These are phyloP conservation scores for Ostrea edulis DNA, from an alignment of 1,140 invertebrate species.

Conservation along the genomic window DNA sequence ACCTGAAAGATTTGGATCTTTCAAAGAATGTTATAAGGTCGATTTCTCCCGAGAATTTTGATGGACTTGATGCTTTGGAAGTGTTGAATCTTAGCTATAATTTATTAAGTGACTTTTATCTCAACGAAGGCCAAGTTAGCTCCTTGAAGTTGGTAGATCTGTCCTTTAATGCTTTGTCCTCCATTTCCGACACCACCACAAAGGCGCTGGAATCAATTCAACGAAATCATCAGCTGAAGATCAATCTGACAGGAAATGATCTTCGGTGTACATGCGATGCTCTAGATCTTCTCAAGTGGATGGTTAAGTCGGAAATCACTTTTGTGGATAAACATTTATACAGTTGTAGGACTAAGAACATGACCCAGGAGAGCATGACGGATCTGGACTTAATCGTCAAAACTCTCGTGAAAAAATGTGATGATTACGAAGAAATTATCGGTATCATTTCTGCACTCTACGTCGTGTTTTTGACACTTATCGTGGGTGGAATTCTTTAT, in stretches of 20 bases:
- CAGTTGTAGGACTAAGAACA: neutral
- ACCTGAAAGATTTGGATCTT: constrained; percentile 10
- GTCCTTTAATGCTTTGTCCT: constrained; percentile 14
- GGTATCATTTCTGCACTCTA: neutral
- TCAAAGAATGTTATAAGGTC: constrained; percentile 18
- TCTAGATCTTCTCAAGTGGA: constrained; percentile 33
- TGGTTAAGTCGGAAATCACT: too few species aligned
- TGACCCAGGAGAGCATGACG: too few species aligned
- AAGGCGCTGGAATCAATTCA: neutral
- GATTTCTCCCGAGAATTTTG: neutral
- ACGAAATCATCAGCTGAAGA: neutral
- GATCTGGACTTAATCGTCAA: neutral
- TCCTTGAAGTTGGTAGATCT: constrained; percentile 2
- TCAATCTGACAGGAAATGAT: constrained; percentile 6
- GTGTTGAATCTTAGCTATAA: constrained; percentile 29
- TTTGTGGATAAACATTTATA: neutral
- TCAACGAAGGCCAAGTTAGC: neutral
- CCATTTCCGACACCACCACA: neutral
- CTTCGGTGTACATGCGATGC: constrained; percentile 9
- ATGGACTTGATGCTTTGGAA: neutral
- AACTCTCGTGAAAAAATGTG: neutral
- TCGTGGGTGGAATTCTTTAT: constrained; percentile 39
- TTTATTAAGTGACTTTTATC: neutral
- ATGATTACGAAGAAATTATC: constrained; percentile 23
- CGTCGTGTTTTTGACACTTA: constrained; percentile 27